Conservation (phyloP, 1,140 invertebrate species). For the Ruditapes philippinarum region DNA sequence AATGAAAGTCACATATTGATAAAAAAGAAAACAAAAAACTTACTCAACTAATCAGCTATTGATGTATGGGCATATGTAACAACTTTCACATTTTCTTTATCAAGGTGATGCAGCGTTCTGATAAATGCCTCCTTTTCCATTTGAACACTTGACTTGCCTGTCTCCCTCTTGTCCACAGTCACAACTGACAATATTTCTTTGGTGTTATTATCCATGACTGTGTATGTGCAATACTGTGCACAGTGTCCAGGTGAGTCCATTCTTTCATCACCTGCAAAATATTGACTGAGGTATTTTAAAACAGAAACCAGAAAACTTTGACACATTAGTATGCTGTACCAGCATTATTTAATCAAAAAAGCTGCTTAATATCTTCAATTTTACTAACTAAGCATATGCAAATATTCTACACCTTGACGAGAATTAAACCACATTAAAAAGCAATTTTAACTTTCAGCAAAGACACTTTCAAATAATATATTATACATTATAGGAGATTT, state of each 20-base stretch:
- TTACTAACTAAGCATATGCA: too few species aligned
- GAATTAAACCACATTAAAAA: too few species aligned
- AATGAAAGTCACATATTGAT: not conserved
- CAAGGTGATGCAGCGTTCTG: constrained; percentile 12
- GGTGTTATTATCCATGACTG: constrained; percentile 53
- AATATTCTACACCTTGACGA: too few species aligned
- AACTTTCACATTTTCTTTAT: constrained; percentile 30
- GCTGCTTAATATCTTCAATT: too few species aligned
- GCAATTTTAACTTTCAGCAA: too few species aligned
- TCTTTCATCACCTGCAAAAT: constrained; percentile 63
- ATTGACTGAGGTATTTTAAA: not conserved
- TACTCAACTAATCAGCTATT: constrained; percentile 64
- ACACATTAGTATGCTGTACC: too few species aligned
- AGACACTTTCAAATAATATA: too few species aligned
- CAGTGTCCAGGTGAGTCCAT: too few species aligned
- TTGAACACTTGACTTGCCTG: constrained; percentile 13
- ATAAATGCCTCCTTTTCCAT: constrained; percentile 56
- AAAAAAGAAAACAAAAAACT: constrained; percentile 13
- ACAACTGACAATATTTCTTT: constrained; percentile 51
- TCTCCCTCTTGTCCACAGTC: constrained; percentile 63
- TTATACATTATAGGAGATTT: too few species aligned
- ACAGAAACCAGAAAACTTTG: too few species aligned
- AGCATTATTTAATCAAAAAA: too few species aligned
- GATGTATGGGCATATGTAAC: constrained; percentile 67
- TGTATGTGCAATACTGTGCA: constrained; percentile 65